phyloP scores from a whole-genome alignment of 2,113 vertebrate genomes.

The Prietella phreatophila region DNA sequence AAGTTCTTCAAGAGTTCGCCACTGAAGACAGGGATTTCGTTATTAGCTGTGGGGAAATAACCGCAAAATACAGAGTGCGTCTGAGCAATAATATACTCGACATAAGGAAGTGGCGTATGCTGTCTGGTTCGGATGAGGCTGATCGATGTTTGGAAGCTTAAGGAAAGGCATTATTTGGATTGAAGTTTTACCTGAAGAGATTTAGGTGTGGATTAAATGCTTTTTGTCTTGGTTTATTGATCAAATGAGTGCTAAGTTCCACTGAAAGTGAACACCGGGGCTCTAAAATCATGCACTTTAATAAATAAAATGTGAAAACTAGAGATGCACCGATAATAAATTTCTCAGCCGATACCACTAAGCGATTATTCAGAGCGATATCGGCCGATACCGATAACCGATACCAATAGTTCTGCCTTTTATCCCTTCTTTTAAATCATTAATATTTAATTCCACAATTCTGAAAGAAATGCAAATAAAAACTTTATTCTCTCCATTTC shows the following conservation, averaged over 20 bases:
- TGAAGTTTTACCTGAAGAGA: constrained; percentile 34
- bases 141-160: constrained; percentile 48
- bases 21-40: constrained; percentile 34
- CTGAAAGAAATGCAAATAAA: no score
- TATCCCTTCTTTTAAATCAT: no score
- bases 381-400: no score
- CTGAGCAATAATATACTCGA: constrained; percentile 51
- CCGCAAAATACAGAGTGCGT: constrained; percentile 35
- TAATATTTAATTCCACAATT: no score
- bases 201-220: constrained; percentile 44
- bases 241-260: not conserved
- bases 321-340: no score
- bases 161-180: constrained; percentile 48
- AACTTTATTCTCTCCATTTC: no score
- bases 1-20: not conserved
- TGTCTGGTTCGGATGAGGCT: constrained; percentile 45
- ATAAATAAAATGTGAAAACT: not conserved
- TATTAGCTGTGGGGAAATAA: constrained; percentile 40
- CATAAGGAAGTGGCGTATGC: constrained; percentile 56
- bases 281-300: not conserved
- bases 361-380: no score
- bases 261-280: not conserved
- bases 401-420: no score
- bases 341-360: no score
- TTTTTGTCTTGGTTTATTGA: constrained; percentile 32